Base-by-base conservation (phyloP, 2,113 vertebrate species). In the Leucosticte australis region DNA sequence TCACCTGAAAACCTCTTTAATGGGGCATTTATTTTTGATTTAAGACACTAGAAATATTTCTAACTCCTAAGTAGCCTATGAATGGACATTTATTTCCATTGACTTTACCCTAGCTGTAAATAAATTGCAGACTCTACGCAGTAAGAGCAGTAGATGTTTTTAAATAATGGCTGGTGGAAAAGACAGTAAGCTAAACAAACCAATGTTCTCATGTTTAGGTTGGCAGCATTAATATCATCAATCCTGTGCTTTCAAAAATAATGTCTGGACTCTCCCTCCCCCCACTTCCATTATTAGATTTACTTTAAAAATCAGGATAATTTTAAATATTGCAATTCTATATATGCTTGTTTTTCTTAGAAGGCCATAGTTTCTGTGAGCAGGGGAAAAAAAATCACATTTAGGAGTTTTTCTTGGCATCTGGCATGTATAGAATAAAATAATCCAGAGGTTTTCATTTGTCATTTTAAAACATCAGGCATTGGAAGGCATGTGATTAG, bases 331-430 rank as follows among this genome's bases (percentile, higher is more conserved):
- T 77, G 24, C 76, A 49, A 53, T 74, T 74, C 44, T 91, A 52
- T 17, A 39, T 49, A 46, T 57, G 28, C 63, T 84, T 95, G 73
- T n/a, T 92, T 92, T 95, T 86, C 80, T 95, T 88, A 80, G 41
- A 93, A 60, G 27, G 44, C 13, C 39, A 20, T 7, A 10, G 47
- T 75, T 78, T 70, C 47, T 78, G 47, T 46, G 33, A 53, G 33
- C 28, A 64, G 16, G 30, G 27, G 2, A 0, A 13, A 53, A 83
- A 80, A 87, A 67, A 47, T 85, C 35, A 22, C 46, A 20, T 94
- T 63, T 73, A 52, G 35, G 33, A 65, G 50, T 65, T 91, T 87
- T 83, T 92, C 47, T 95, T 95, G 83, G 71, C 63, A 64, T 88
- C 18, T 83, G 37, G 42, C 6, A 5, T 15, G 4, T 41, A 80